Base-by-base conservation (phyloP, 2,113 vertebrate species). In the Megaptera novaeangliae region DNA sequence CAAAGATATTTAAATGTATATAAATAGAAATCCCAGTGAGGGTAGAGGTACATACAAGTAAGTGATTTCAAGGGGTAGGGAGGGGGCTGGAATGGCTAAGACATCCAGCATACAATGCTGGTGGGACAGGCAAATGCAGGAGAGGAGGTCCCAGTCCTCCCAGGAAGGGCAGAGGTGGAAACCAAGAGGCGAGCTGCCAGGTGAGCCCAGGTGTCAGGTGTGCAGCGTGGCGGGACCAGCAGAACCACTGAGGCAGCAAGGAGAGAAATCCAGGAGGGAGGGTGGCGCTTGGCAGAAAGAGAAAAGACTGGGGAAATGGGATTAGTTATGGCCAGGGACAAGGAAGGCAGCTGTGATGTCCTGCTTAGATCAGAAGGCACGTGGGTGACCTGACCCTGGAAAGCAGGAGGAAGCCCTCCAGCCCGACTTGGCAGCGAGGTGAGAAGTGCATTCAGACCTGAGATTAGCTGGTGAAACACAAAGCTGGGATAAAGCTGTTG, bases 181-280 rank as follows among this genome's bases (percentile, higher is more conserved):
- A 8, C 3, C 1, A 20, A 15, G 39, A 88, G 49, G 59, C 1
- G 3, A 46, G 23, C 27, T 10, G 15, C 36, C 68, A 77, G 86
- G n/a, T 25, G 52, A 72, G 39, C 52, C 44, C 25, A 68, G 39
- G 57, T 11, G 41, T 25, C 68, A 34, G 46, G 46, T 27, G 46
- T 64, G 49, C 15, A 25, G 61, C 6, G 1, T 1, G 9, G 69
- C 0, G 0, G 49, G 55, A 29, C 44, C 74, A 23, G 66, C 8
- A 6, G 31, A 66, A 41, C 31, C 44, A 46, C 39, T 21, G 11
- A 25, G 17, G 77, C 10, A 64, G 29, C 46, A 46, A 6, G 46
- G 69, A 59, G 55, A 17, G 41, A 41, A 46, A 61, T 3, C 69
- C 39, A 15, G 64, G 46, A 72, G 59, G 59, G 59, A 27, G 5